Conservation (phyloP, 2,888 invertebrate species). For the Drosophila subquinaria region DNA sequence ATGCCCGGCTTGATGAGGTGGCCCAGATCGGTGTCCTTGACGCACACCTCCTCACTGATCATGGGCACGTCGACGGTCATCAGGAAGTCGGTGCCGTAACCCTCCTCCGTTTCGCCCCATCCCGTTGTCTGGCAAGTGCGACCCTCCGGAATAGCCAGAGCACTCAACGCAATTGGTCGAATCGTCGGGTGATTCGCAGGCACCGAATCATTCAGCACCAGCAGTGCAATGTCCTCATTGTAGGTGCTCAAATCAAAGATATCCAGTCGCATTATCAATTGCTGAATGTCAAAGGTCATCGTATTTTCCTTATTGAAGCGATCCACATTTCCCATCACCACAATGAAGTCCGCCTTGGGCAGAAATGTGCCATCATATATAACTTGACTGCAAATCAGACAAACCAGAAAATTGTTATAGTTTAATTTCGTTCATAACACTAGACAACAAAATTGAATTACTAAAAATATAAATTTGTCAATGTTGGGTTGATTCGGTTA, state of each 20-base stretch:
- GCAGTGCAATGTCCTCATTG: constrained; percentile 78
- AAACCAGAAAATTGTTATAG: neutral
- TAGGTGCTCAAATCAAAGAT: constrained; percentile 70
- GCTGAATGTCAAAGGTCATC: constrained; percentile 67
- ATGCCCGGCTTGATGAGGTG: constrained; percentile 88
- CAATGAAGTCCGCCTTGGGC: constrained; percentile 66
- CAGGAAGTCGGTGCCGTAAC: constrained; percentile 58
- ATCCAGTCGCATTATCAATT: constrained; percentile 58
- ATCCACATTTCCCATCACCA: constrained; percentile 84
- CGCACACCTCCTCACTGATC: constrained; percentile 65
- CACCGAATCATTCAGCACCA: constrained; percentile 75
- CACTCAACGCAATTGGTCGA: constrained; percentile 71
- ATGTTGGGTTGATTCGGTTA: too few species aligned
- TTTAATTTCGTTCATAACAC: too few species aligned
- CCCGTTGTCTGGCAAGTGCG: constrained; percentile 83
- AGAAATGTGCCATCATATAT: constrained; percentile 66
- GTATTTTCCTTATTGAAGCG: constrained; percentile 75
- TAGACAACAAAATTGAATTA: neutral
- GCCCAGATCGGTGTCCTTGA: constrained; percentile 72
- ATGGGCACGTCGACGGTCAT: constrained; percentile 78
- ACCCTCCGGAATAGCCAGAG: constrained; percentile 39
- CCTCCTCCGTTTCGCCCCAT: constrained; percentile 81
- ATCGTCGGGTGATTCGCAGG: constrained; percentile 79
- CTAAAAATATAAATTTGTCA: too few species aligned
- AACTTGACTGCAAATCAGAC: constrained; percentile 36